These are phyloP conservation scores for Diorhabda carinulata DNA, from an alignment of 1,140 invertebrate species.

Conservation along the genomic window DNA sequence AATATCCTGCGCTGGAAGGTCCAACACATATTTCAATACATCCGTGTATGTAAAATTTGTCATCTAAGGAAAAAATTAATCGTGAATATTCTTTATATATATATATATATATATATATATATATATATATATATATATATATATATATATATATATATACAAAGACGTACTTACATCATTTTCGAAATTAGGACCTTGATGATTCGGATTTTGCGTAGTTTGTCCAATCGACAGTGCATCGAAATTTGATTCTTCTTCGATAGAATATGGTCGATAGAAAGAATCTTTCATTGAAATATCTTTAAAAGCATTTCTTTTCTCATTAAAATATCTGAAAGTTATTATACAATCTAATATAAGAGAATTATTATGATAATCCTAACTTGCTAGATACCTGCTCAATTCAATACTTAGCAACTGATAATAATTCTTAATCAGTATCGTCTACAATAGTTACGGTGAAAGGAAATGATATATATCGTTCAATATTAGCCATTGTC, in stretches of 20 bases:
- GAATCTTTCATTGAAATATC: not conserved
- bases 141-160: not conserved
- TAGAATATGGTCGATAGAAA: not conserved
- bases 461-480: too few relatives aligned
- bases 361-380: too few relatives aligned
- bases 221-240: not conserved
- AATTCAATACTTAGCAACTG: too few relatives aligned
- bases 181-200: not conserved
- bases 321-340: too few relatives aligned
- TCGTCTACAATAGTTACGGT: too few relatives aligned
- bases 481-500: too few relatives aligned
- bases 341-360: too few relatives aligned
- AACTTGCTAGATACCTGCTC: too few relatives aligned
- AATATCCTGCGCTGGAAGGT: conserved; percentile 80
- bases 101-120: conserved; percentile 2
- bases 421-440: too few relatives aligned
- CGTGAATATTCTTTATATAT: not conserved
- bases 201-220: too few relatives aligned
- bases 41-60: not conserved
- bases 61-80: not conserved
- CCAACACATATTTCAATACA: conserved; percentile 55
- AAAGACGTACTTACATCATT: not conserved
- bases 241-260: not conserved
- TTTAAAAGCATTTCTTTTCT: not conserved
- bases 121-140: too few relatives aligned